Base-by-base conservation (phyloP, 2,113 vertebrate species). In the Callionymus lyra region DNA sequence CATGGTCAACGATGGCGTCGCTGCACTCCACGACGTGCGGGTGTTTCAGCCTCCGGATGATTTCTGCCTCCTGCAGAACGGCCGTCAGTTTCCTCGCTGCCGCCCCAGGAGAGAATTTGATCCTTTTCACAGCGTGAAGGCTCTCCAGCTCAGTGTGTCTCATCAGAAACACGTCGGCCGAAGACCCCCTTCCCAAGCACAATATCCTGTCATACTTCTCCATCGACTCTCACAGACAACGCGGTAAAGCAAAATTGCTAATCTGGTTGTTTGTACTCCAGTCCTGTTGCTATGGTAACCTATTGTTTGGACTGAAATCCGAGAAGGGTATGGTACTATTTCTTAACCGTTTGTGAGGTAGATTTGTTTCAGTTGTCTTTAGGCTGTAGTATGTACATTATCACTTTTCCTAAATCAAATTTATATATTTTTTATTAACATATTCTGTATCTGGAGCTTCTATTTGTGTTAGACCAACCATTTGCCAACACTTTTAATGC, bases 81-180 rank as follows among this genome's bases (percentile, higher is more conserved):
- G 59, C 73, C 4, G 68, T 71, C 49, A 69, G 81, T 1, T 45
- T 56, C 21, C 63, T 60, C 1, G 70, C 56, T 1, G 62, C 57
- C 18, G 77, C 66, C 1, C 21, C 21, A 4, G 21, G 21, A 27
- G 21, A 8, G 8, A 82, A 53, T 34, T 73, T 77, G 16, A 89
- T 82, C 64, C 65, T 83, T 56, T 89, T 89, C 38, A 88, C 82
- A 0, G 87, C 86, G 38, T 56, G 79, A 35, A 82, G 55, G 38
- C 77, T 73, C 50, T 64, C 72, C 6, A 40, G 66, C 47, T 76
- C 57, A 2, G 38, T 44, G 16, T 86, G 70, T 44, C 74, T 82
- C 85, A 88, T 81, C 6, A 90, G 75, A 44, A 84, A 82, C n/a
- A 90, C 86, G 6, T 85, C 79, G 13, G 80, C 86, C 11, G 75